Evolutionary conservation across 2,113 vertebrate species (phyloP).

Genomic region (Ptyas mucosa): DNA sequence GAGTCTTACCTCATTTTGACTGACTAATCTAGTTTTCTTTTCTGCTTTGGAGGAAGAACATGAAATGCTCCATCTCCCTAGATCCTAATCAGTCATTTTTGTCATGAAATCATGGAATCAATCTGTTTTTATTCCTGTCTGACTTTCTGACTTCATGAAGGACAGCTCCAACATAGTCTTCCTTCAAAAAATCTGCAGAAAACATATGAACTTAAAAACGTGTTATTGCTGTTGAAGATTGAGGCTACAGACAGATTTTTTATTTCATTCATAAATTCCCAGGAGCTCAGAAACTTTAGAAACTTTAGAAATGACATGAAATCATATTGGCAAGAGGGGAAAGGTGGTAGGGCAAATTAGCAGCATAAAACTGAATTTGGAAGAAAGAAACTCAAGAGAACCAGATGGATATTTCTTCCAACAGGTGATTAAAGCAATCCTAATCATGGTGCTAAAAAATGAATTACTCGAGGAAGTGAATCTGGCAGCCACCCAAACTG

Average conservation of each 20-base stretch:
- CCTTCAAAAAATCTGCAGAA: not conserved
- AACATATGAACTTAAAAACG: not conserved
- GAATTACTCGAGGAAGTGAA: not conserved
- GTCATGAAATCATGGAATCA: not conserved
- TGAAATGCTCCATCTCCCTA: not conserved
- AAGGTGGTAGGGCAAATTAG: not conserved
- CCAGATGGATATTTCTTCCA: too few species aligned
- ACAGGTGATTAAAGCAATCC: not conserved
- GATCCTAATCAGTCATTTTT: not conserved
- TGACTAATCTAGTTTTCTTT: too few species aligned
- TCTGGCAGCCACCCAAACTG: too few species aligned
- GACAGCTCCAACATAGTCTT: not conserved
- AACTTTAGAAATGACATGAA: not conserved
- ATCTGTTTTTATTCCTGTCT: not conserved
- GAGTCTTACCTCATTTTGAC: not conserved
- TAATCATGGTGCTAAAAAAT: not conserved
- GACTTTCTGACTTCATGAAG: not conserved
- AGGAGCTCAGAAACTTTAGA: not conserved
- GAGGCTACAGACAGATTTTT: not conserved
- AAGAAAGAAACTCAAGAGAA: not conserved
- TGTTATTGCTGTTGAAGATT: not conserved
- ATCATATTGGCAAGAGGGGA: not conserved
- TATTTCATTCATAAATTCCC: not conserved
- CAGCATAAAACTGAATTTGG: not conserved
- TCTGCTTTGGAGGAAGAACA: not conserved